phyloP scores from a whole-genome alignment of 1,140 invertebrate species.

The Ericerus pela region DNA sequence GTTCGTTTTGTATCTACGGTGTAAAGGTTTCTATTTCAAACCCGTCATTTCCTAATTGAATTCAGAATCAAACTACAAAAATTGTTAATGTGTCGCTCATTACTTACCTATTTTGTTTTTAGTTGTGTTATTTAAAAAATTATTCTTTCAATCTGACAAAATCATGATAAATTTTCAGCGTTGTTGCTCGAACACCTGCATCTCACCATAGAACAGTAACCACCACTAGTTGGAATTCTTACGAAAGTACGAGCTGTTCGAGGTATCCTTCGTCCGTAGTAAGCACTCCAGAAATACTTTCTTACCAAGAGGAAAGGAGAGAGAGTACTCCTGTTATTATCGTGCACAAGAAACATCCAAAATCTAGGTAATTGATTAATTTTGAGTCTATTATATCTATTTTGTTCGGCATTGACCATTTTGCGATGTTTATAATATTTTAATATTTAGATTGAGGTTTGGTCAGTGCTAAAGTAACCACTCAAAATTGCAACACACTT shows the following conservation, averaged over 20 bases:
- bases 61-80: no score
- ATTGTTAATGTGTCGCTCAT: no score
- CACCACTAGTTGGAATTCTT: slow-evolving; percentile 15
- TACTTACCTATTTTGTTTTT: no score
- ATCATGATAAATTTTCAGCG: slow-evolving; percentile 6
- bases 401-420: background rate
- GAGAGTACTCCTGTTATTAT: slow-evolving; percentile 23
- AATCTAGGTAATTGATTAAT: slow-evolving; percentile 32
- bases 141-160: no score
- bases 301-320: slow-evolving; percentile 24
- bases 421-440: background rate
- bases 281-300: slow-evolving; percentile 22
- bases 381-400: slow-evolving; percentile 4
- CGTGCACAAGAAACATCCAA: slow-evolving; percentile 33
- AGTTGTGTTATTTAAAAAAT: no score
- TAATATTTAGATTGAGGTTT: background rate
- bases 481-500: slow-evolving; percentile 6
- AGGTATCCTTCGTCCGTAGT: slow-evolving; percentile 23
- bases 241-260: slow-evolving; percentile 24
- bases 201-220: slow-evolving; percentile 6
- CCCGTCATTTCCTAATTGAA: no score
- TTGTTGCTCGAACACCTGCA: slow-evolving; percentile 8
- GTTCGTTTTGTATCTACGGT: no score
- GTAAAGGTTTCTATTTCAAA: no score
- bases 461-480: background rate